Conservation (phyloP, 2,113 vertebrate genomes). For the Suncus etruscus region DNA sequence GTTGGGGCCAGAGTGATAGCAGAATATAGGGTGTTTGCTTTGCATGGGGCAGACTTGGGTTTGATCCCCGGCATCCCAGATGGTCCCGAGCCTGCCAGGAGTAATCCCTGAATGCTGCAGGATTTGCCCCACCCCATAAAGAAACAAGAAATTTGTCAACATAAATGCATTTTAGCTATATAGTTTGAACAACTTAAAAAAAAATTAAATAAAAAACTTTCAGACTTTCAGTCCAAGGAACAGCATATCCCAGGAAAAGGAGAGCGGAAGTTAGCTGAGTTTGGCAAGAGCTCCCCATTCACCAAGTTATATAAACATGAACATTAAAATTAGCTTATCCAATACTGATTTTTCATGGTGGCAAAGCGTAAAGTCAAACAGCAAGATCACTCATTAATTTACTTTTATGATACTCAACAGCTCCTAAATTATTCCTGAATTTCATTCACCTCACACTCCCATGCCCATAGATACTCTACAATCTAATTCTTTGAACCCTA, state of each 20-base stretch:
- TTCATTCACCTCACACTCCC: conserved; percentile 20
- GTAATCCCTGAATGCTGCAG: no score
- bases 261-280: not conserved
- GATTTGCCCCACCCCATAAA: no score
- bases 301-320: not conserved
- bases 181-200: conserved; percentile 47
- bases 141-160: not conserved
- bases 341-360: not conserved
- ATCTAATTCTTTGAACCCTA: no score
- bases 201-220: conserved; percentile 43
- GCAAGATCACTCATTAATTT: not conserved
- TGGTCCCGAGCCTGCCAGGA: no score
- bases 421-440: not conserved
- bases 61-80: no score
- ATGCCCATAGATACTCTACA: not conserved
- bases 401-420: not conserved
- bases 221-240: not conserved
- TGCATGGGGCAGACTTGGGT: no score
- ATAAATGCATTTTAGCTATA: conserved; percentile 55
- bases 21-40: no score
- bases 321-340: conserved; percentile 23
- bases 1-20: no score
- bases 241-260: not conserved
- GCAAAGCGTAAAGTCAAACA: not conserved
- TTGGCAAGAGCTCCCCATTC: not conserved